These are phyloP conservation scores for Apoda limacodes DNA, from an alignment of 2,888 invertebrate genomes.

Conservation along the genomic window DNA sequence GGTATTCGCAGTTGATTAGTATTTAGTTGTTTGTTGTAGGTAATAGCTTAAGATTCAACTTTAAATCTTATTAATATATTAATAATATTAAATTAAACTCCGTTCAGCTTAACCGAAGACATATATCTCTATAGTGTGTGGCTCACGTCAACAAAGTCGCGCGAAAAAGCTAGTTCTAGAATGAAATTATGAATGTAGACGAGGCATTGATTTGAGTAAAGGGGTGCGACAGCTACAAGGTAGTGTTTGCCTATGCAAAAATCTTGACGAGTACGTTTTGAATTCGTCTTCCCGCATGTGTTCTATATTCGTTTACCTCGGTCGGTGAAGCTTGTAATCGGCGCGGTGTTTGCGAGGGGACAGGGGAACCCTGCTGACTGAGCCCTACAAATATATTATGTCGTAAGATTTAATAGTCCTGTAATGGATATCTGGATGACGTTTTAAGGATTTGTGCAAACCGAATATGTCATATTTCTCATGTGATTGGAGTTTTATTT, in stretches of 20 bases:
- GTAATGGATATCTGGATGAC: conserved; percentile 71
- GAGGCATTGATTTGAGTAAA: too few species aligned
- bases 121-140: too few species aligned
- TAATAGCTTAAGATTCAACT: too few species aligned
- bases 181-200: too few species aligned
- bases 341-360: conserved; percentile 67
- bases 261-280: conserved; percentile 63
- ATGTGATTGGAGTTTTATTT: conserved; percentile 66
- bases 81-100: too few species aligned
- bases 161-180: too few species aligned
- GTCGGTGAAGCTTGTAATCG: conserved; percentile 64
- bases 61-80: too few species aligned
- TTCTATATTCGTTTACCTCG: conserved; percentile 69
- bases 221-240: conserved; percentile 39
- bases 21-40: too few species aligned
- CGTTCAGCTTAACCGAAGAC: too few species aligned
- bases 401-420: conserved; percentile 71
- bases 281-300: conserved; percentile 67
- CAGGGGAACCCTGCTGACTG: conserved; percentile 47
- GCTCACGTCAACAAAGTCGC: too few species aligned
- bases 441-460: conserved; percentile 70
- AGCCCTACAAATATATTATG: conserved; percentile 68
- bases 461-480: conserved; percentile 66
- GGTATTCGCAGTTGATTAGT: too few species aligned
- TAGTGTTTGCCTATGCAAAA: conserved; percentile 66